Percentiles rank a stretch among this genome's conserved stretches.
These are phyloP conservation scores for Lycaena phlaeas DNA, from an alignment of 2,888 invertebrate genomes.

Conservation along the genomic window DNA sequence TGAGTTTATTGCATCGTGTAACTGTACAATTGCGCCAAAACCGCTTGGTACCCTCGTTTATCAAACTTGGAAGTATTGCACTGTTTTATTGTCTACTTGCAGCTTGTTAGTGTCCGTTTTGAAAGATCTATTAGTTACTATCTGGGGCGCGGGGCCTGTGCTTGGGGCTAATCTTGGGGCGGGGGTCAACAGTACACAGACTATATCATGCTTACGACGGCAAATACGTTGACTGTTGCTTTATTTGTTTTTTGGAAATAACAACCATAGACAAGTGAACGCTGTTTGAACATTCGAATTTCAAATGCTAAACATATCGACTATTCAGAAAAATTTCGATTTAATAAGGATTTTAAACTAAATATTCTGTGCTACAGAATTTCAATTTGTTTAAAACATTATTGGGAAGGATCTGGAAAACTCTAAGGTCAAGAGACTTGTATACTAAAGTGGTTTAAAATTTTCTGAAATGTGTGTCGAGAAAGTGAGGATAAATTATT, in stretches of 20 bases:
- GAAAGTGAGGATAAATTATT: not conserved
- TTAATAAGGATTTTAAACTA: no score
- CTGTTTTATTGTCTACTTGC: constrained; percentile 30
- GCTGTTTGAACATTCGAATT: not conserved
- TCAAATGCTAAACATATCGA: no score
- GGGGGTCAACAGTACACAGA: constrained; percentile 21
- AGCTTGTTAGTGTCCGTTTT: constrained; percentile 34
- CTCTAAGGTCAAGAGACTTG: no score
- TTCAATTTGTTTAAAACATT: no score
- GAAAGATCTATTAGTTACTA: constrained; percentile 28
- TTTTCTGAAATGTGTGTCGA: no score
- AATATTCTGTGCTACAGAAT: no score
- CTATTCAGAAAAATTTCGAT: no score
- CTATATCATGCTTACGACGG: constrained; percentile 18
- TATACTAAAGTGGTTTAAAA: no score
- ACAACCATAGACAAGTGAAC: not conserved
- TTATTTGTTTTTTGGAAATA: not conserved
- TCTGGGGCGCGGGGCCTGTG: constrained; percentile 26
- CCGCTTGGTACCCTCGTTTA: constrained; percentile 20
- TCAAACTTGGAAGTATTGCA: constrained; percentile 25
- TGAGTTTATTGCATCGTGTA: constrained; percentile 6
- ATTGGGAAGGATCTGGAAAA: no score
- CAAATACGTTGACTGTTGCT: constrained; percentile 15
- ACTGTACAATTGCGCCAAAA: constrained; percentile 15
- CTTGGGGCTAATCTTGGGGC: constrained; percentile 23